A percentile compares a stretch with the other conserved stretches of the same genome.
phyloP scores from a whole-genome alignment of 2,113 vertebrate species.

The Aythya baeri region DNA sequence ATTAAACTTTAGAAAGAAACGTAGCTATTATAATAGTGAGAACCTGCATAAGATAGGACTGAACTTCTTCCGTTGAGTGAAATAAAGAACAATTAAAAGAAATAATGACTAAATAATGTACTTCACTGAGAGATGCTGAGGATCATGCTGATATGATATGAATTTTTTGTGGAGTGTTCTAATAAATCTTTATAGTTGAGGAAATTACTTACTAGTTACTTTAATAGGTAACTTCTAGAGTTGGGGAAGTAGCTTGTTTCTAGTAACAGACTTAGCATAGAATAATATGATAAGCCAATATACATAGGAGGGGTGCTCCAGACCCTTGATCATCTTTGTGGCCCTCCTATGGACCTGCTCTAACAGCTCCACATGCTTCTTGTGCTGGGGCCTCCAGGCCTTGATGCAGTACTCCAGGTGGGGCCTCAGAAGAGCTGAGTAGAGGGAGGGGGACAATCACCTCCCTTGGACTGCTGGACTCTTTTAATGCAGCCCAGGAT shows the following conservation, averaged over 20 bases:
- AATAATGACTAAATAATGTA: background rate
- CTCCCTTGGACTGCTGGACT: too few relatives aligned
- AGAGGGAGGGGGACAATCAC: too few relatives aligned
- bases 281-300: too few relatives aligned
- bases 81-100: slow-evolving; percentile 1
- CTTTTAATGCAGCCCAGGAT: too few relatives aligned
- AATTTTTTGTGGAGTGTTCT: background rate
- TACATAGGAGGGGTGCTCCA: too few relatives aligned
- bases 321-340: too few relatives aligned
- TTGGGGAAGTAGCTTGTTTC: background rate
- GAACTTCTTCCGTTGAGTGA: background rate
- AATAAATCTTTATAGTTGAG: background rate
- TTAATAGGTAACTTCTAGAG: background rate
- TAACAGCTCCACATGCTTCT: too few relatives aligned
- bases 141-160: background rate
- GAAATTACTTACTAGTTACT: background rate
- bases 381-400: too few relatives aligned
- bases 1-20: background rate
- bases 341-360: too few relatives aligned
- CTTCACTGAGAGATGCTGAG: background rate
- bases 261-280: background rate
- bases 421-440: too few relatives aligned
- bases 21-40: background rate
- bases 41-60: background rate
- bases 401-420: too few relatives aligned